phyloP scores from a whole-genome alignment of 2,113 vertebrate genomes.

The Trachemys scripta region DNA sequence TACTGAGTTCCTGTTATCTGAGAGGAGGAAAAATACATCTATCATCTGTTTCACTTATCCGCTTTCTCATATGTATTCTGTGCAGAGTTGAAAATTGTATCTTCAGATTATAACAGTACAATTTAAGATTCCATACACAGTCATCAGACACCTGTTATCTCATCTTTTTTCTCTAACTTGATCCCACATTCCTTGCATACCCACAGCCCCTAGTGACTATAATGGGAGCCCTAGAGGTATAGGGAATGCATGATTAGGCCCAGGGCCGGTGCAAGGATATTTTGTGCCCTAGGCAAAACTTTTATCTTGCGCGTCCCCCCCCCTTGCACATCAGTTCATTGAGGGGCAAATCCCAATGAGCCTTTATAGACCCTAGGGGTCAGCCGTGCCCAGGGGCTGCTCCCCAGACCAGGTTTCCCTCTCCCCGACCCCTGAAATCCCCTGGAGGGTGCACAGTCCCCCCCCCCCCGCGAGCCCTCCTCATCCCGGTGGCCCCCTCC shows the following conservation, averaged over 20 bases:
- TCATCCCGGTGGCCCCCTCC: too few relatives aligned
- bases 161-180: slow-evolving; percentile 7
- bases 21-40: not conserved
- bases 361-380: too few relatives aligned
- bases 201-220: not conserved
- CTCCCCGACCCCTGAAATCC: too few relatives aligned
- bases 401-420: too few relatives aligned
- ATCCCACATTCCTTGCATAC: not conserved
- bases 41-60: not conserved
- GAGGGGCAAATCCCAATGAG: too few relatives aligned
- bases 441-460: too few relatives aligned
- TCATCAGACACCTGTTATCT: slow-evolving; percentile 8
- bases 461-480: too few relatives aligned
- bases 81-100: not conserved
- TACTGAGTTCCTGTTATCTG: not conserved
- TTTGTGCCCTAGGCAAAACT: too few relatives aligned
- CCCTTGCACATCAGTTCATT: too few relatives aligned
- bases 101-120: not conserved
- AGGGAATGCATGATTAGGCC: slow-evolving; percentile 31
- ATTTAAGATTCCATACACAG: not conserved
- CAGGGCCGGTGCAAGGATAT: too few relatives aligned
- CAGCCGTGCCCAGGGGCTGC: too few relatives aligned
- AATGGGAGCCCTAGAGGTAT: not conserved
- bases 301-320: too few relatives aligned
- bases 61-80: not conserved